Evolutionary conservation across 2,113 vertebrate genomes (phyloP).

Genomic region (Xiphophorus hellerii): DNA sequence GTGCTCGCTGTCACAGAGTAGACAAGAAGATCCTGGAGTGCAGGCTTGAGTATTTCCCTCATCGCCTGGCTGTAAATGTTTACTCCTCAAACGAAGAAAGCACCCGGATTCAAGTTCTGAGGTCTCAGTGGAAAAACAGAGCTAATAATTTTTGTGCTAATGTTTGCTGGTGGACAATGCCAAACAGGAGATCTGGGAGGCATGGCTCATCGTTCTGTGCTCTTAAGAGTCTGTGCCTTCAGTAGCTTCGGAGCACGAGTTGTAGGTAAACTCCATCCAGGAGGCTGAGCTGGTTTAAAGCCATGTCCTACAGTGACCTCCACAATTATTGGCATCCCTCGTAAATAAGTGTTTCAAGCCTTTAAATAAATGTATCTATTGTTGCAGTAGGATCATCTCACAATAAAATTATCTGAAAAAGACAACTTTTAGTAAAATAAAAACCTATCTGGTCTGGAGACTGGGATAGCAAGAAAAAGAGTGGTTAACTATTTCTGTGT

Average conservation of each 20-base stretch:
- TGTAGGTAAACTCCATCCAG: conserved; percentile 31
- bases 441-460: neutral
- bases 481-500: neutral
- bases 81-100: conserved; percentile 55
- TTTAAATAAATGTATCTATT: neutral
- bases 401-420: neutral
- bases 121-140: conserved; percentile 70
- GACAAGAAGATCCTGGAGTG: conserved; percentile 39
- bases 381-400: neutral
- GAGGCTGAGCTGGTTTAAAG: conserved; percentile 42
- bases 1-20: conserved; percentile 50
- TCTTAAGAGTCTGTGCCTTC: conserved; percentile 56
- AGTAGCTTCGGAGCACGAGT: conserved; percentile 42
- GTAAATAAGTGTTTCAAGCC: neutral
- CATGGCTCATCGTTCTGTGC: conserved; percentile 54
- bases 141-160: conserved; percentile 64
- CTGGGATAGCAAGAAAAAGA: neutral
- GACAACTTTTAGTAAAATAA: neutral
- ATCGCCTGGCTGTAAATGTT: conserved; percentile 25
- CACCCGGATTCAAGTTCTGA: conserved; percentile 70
- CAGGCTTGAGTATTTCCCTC: conserved; percentile 29
- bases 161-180: conserved; percentile 73
- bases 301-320: conserved; percentile 10
- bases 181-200: conserved; percentile 56
- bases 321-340: neutral